A percentile compares a stretch with the other conserved stretches of the same genome.
Conservation (phyloP, 2,888 invertebrate species). For the Andrena flavipes region DNA sequence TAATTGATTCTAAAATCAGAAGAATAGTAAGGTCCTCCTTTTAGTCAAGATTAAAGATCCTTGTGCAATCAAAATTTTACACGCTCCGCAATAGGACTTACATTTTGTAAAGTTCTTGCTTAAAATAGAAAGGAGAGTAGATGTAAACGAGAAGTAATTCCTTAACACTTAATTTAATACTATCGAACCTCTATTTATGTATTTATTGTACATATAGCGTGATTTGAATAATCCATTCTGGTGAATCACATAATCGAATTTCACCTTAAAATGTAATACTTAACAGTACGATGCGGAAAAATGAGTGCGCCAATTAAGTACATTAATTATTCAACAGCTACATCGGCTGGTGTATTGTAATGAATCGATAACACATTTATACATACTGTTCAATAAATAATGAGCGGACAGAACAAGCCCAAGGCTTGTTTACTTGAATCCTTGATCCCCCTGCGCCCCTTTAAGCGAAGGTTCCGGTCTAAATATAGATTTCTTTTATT, state of each 20-base stretch:
- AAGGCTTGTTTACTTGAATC: too few species aligned
- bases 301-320: background rate
- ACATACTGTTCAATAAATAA: too few species aligned
- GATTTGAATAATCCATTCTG: background rate
- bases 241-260: background rate
- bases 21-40: background rate
- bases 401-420: too few species aligned
- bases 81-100: background rate
- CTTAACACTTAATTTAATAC: background rate
- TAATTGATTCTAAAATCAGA: background rate
- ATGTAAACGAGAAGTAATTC: background rate
- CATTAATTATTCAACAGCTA: background rate
- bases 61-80: background rate
- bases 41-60: background rate
- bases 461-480: too few species aligned
- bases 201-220: background rate
- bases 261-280: background rate
- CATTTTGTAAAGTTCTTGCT: background rate
- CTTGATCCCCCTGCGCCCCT: conserved; percentile 36
- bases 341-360: background rate
- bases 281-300: background rate
- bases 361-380: background rate
- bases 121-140: background rate
- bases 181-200: too few species aligned
- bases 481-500: too few species aligned